phyloP scores from a whole-genome alignment of 2,113 vertebrate genomes.

The Rattus norvegicus region GRCr8 NC_086021.1:146287001-146287500 shows the following conservation, averaged over 20 bases:
- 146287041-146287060: neutral
- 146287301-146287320: neutral
- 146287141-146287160: neutral
- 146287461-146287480: neutral
- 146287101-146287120: neutral
- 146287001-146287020: neutral
- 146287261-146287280: neutral
- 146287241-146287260: neutral
- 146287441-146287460: neutral
- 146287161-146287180: neutral
- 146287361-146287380: neutral
- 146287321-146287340: neutral
- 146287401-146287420: neutral
- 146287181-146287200: neutral
- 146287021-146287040: neutral
- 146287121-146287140: neutral
- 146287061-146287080: neutral
- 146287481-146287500: constrained; percentile 25
- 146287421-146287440: neutral
- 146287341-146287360: neutral
- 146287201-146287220: neutral
- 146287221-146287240: neutral
- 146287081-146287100: neutral
- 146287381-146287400: neutral
- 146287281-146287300: neutral